Conservation (phyloP, 2,797 vertebrate species). For the Prunella strophiata region DNA sequence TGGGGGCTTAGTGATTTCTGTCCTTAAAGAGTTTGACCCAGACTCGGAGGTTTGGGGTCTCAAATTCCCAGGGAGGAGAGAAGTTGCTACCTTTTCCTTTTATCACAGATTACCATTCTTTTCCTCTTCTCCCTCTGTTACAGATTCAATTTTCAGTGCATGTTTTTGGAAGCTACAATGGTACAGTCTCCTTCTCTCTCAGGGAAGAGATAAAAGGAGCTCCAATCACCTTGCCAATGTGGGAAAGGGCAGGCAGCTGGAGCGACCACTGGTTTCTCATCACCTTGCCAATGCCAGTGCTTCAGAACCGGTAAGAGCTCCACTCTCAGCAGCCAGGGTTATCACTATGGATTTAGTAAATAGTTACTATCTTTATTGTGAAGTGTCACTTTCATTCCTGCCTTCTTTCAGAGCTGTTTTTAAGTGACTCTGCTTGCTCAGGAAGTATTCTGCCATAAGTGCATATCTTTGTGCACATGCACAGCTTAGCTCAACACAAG, state of each 20-base stretch:
- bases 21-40: not conserved
- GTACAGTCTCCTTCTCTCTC: conserved; percentile 82
- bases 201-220: conserved; percentile 74
- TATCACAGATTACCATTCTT: not conserved
- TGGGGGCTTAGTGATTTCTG: not conserved
- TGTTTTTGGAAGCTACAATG: conserved; percentile 84
- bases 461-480: not conserved
- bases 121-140: not conserved
- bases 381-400: not conserved
- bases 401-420: not conserved
- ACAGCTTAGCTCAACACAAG: not conserved
- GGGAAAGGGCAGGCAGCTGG: conserved; percentile 81
- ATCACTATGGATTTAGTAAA: not conserved
- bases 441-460: not conserved
- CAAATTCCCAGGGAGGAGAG: not conserved
- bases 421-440: not conserved
- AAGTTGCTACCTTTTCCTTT: not conserved
- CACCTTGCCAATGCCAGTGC: conserved; percentile 79
- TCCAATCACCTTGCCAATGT: conserved; percentile 63
- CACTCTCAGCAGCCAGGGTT: not conserved
- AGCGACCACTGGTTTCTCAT: conserved; percentile 84
- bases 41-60: not conserved
- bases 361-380: not conserved
- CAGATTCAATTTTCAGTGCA: conserved; percentile 87
- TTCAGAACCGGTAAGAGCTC: conserved; percentile 75